Base-by-base conservation (phyloP, 2,113 vertebrate species). In the Peromyscus californicus region DNA sequence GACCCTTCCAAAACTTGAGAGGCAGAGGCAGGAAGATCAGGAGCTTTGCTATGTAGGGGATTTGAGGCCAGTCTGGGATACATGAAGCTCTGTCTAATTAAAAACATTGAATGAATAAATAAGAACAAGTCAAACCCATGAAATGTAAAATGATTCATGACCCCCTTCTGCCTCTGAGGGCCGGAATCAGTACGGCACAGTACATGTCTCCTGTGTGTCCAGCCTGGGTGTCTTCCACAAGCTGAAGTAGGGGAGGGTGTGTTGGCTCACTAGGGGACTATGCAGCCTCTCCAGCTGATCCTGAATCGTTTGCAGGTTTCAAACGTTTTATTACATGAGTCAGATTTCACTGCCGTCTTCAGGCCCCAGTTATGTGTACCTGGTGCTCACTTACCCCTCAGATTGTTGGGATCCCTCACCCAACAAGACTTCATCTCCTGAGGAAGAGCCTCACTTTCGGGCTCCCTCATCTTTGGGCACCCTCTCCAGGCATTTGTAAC, bases 141-240 rank as follows among this genome's bases (percentile, higher is more conserved):
- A 59, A 82, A 59, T 61, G 21, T 24, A 59, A 82, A 82, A 5
- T n/a, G 61, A 22, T 11, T 61, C 31, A 21, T 57, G n/a, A 16
- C 12, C 8, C 5, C 39, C 21, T 83, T 61, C 15, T 39, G 12
- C n/a, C 61, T 16, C n/a, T 19, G 7, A 31, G 39, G 45, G 59
- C 26, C 4, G 31, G 17, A 65, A 24, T 85, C 36, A 15, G 19
- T 31, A 7, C 8, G 31, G 39, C 29, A 45, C 15, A 11, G 19
- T 21, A 1, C 93, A 95, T 95, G 94, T 95, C 93, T 70, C 97
- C 97, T 7, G 90, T 89, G 92, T 95, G 95, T 97, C 94, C 96
- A 0, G 95, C 86, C 1, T 97, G 95, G 0, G 95, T 75, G 95
- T 76, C 89, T 95, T 93, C 95, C 95, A 97, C 95, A 95, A 97